These are phyloP conservation scores for Hirundichthys speculiger DNA, from an alignment of 2,113 vertebrate species.

Conservation along the genomic window DNA sequence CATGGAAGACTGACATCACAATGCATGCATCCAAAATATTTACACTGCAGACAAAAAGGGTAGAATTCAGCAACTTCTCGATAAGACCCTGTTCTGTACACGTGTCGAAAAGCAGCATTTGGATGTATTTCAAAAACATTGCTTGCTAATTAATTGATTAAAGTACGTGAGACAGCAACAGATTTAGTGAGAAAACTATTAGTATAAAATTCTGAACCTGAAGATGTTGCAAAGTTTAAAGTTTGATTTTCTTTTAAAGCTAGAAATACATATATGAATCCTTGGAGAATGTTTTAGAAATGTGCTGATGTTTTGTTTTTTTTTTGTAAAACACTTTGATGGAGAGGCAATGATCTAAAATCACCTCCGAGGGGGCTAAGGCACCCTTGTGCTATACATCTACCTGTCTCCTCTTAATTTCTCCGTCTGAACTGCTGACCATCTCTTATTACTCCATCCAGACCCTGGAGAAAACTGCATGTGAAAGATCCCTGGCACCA, in stretches of 20 bases:
- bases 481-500: conserved; percentile 4
- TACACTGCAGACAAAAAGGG: conserved; percentile 44
- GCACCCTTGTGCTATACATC: conserved; percentile 19
- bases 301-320: conserved; percentile 55
- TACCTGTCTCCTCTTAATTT: conserved; percentile 35
- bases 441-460: conserved; percentile 15
- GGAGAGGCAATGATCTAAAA: conserved; percentile 45
- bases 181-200: no score
- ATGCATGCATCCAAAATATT: conserved; percentile 47
- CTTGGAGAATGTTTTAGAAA: conserved; percentile 22
- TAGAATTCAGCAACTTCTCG: conserved; percentile 15
- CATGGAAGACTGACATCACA: conserved; percentile 28
- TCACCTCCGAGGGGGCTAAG: conserved; percentile 38
- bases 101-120: conserved; percentile 10
- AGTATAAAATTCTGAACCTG: neutral
- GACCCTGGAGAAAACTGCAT: conserved; percentile 17
- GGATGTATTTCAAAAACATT: conserved; percentile 3
- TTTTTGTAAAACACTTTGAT: conserved; percentile 35
- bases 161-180: neutral
- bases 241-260: neutral
- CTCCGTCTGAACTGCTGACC: conserved; percentile 56
- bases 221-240: neutral
- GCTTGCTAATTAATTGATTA: conserved; percentile 8
- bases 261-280: neutral
- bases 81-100: conserved; percentile 28